These are phyloP conservation scores for Acrossocheilus wenchowensis DNA, from an alignment of 2,797 vertebrate species.

Conservation along the genomic window DNA sequence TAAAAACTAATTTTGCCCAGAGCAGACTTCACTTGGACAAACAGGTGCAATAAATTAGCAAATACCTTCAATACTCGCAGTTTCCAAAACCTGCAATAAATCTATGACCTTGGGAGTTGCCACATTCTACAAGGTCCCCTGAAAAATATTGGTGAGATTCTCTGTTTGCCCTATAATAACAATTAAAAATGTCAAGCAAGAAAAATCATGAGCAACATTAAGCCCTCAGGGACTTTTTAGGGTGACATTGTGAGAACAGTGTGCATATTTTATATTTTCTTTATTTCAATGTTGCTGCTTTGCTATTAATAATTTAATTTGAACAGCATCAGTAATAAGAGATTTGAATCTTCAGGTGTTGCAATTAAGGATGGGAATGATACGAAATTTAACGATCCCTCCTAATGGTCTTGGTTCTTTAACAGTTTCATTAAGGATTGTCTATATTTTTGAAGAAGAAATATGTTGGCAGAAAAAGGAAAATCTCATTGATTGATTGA, in stretches of 20 bases:
- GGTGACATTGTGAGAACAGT: constrained; percentile 70
- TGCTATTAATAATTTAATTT: constrained; percentile 67
- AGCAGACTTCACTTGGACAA: constrained; percentile 81
- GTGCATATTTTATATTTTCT: constrained; percentile 68
- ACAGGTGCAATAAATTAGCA: constrained; percentile 76
- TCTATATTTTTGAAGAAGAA: neutral
- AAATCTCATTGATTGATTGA: neutral
- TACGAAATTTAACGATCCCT: neutral
- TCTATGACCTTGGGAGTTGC: constrained; percentile 75
- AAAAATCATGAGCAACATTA: constrained; percentile 74
- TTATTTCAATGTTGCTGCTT: constrained; percentile 71
- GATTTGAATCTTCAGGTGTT: too few species aligned
- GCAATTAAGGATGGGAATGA: neutral
- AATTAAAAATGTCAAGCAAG: constrained; percentile 85
- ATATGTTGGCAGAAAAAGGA: neutral
- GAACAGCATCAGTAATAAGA: constrained; percentile 52
- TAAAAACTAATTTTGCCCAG: constrained; percentile 81
- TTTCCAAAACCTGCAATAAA: constrained; percentile 66
- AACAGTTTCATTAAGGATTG: neutral
- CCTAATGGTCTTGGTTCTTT: too few species aligned
- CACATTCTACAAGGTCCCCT: constrained; percentile 74
- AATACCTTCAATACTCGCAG: constrained; percentile 69
- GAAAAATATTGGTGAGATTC: constrained; percentile 78
- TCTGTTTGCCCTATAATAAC: constrained; percentile 82
- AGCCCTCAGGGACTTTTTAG: constrained; percentile 65